Conservation (phyloP, 30 jellyfish, hydroid and myxozoan species). For the Phacellophora camtschatica region DNA sequence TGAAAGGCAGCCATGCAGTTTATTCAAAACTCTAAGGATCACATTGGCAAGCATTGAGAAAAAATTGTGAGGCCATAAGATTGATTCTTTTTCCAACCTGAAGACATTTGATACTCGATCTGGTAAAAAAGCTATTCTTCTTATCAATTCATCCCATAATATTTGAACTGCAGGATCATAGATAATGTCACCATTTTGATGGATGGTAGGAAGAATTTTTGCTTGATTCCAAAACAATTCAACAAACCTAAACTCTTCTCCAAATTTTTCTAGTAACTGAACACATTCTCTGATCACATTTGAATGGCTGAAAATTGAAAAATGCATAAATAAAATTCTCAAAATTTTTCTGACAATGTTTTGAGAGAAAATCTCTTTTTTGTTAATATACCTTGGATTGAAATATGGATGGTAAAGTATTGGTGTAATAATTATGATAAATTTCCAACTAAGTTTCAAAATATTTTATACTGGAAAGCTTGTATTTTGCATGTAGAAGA, state of each 20-base stretch:
- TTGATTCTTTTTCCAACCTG: slow-evolving; percentile 8
- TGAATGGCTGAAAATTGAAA: slow-evolving; percentile 46
- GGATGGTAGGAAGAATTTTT: slow-evolving; percentile 35
- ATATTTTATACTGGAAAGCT: too few species aligned
- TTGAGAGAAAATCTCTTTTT: too few species aligned
- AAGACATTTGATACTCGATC: slow-evolving; percentile 59
- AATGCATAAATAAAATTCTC: too few species aligned
- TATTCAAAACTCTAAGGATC: slow-evolving; percentile 14
- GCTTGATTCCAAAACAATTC: slow-evolving; percentile 50
- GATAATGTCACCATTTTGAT: neutral
- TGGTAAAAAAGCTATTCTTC: slow-evolving; percentile 48
- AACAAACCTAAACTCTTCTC: neutral
- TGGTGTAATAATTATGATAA: too few species aligned
- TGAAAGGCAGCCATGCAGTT: slow-evolving; percentile 13
- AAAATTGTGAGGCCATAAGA: slow-evolving; percentile 43
- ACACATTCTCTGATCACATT: slow-evolving; percentile 21
- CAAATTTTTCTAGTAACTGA: slow-evolving; percentile 1
- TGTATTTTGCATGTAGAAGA: too few species aligned
- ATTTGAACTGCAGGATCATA: slow-evolving; percentile 31
- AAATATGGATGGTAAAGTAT: too few species aligned
- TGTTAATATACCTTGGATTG: too few species aligned
- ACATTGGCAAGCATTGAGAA: slow-evolving; percentile 22
- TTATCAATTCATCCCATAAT: slow-evolving; percentile 56
- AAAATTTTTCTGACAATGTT: too few species aligned
- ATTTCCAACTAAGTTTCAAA: too few species aligned